Percentiles rank a stretch among this genome's conserved stretches.
Evolutionary conservation across 2,797 vertebrate genomes (phyloP).

Genomic region (Lemur catta): DNA sequence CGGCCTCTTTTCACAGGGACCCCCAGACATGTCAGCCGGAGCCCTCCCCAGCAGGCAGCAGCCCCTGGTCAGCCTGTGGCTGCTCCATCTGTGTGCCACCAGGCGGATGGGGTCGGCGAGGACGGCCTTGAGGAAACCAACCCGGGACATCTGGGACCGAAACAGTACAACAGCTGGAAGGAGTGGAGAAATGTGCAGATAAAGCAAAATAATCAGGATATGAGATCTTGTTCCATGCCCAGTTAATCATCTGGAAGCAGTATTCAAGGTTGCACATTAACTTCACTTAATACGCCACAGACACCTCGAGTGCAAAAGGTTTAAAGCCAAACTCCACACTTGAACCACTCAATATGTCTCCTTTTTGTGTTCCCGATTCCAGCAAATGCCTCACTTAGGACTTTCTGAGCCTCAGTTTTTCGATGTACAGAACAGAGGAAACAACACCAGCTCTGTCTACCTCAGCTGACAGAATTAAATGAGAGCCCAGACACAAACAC

Average conservation of each 20-base stretch:
- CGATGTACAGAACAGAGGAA: not conserved
- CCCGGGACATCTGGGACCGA: not conserved
- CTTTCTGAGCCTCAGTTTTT: not conserved
- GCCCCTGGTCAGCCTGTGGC: not conserved
- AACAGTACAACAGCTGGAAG: not conserved
- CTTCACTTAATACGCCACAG: not conserved
- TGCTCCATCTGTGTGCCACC: not conserved
- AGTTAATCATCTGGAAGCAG: not conserved
- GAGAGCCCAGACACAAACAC: not conserved
- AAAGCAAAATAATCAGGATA: not conserved
- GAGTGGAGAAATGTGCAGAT: not conserved
- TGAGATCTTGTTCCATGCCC: not conserved
- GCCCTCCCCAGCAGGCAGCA: not conserved
- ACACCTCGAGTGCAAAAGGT: not conserved
- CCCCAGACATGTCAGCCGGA: not conserved
- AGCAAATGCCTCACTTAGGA: not conserved
- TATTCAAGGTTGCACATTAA: not conserved
- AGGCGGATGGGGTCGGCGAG: fast-evolving
- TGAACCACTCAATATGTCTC: not conserved
- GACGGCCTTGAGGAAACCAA: not conserved
- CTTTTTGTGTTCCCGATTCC: not conserved
- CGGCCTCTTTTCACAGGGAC: not conserved
- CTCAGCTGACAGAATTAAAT: not conserved
- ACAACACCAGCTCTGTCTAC: not conserved
- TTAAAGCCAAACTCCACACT: not conserved